Evolutionary conservation across 2,797 vertebrate genomes (phyloP), one percentile per base, ranked within the genome.

Genomic region (Masticophis lateralis): DNA sequence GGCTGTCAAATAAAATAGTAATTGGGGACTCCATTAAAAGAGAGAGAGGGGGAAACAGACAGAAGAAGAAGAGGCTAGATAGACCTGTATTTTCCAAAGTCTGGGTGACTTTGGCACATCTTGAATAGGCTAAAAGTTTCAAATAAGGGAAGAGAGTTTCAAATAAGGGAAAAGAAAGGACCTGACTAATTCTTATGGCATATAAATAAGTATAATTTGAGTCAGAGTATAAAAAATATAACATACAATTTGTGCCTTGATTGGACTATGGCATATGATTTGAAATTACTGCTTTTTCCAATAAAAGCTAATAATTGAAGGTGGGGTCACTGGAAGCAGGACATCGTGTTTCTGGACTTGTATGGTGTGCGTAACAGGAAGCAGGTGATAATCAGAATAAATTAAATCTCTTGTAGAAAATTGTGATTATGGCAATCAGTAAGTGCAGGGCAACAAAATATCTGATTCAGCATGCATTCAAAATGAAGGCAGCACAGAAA

Each of bases 1-100:
- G 91, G 3, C 57, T 83, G 59, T 94, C 87, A 59, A 56, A 43
- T 22, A 90, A 11, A 32, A 86, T 0, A 10, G 55, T 66, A 32
- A 61, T 61, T 43, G n/a, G 91, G 37, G 10, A 28, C 51, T 93
- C 92, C 63, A 59, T 90, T 37, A 94, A 95, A 66, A 93, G 16
- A 79, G 32, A 20, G 3, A 20, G 16, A 18, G 16, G 3, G 69
- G 88, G 13, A 66, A 10, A 63, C 25, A 12, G 10, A 63, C 1
- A 63, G 27, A 18, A 43, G 37, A 79, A 61, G 37, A 1, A 32
- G 47, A 27, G 89, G 28, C 32, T 69, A 89, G 86, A 32, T 2
- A 32, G 51, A 43, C 20, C 6, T 93, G 91, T 4, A 92, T 90
- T 11, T 2, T 3, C 63, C 25, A 87, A 89, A 69, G 51, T 53